These are phyloP conservation scores for Hydropsyche tenuis DNA, from an alignment of 1,140 invertebrate genomes.

Conservation along the genomic window DNA sequence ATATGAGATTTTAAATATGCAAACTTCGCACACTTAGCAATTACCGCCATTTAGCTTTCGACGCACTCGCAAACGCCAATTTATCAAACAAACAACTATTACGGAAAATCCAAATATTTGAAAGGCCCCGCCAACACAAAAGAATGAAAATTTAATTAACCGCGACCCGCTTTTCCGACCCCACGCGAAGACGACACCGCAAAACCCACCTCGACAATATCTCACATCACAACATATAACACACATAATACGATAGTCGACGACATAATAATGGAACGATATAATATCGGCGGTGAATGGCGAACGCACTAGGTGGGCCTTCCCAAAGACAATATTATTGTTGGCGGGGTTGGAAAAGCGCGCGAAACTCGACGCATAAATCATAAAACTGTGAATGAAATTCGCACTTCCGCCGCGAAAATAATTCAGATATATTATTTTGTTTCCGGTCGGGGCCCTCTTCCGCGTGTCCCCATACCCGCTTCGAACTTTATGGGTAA, in stretches of 20 bases:
- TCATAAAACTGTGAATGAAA: constrained; percentile 47
- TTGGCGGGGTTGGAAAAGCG: constrained; percentile 22
- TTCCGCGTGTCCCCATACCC: neutral
- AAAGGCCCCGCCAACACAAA: neutral
- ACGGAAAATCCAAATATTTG: too few species aligned
- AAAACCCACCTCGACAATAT: too few species aligned
- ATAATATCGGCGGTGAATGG: too few species aligned
- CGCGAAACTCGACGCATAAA: constrained; percentile 46
- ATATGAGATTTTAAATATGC: too few species aligned
- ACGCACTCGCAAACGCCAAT: too few species aligned
- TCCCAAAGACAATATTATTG: constrained; percentile 49
- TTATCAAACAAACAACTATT: too few species aligned
- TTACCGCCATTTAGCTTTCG: too few species aligned
- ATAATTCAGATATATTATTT: constrained; percentile 47
- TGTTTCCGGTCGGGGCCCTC: constrained; percentile 21
- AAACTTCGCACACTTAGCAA: too few species aligned
- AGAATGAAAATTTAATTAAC: constrained; percentile 21
- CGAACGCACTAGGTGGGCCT: neutral
- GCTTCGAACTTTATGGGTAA: neutral
- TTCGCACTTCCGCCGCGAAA: constrained; percentile 48
- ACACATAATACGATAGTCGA: too few species aligned
- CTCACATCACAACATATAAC: too few species aligned
- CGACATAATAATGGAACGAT: too few species aligned
- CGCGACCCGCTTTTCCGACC: neutral
- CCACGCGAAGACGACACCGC: neutral